Evolutionary conservation across 2,888 invertebrate genomes (phyloP), one percentile per base, ranked within the genome.

Genomic region (Trachelus troglodyta): DNA sequence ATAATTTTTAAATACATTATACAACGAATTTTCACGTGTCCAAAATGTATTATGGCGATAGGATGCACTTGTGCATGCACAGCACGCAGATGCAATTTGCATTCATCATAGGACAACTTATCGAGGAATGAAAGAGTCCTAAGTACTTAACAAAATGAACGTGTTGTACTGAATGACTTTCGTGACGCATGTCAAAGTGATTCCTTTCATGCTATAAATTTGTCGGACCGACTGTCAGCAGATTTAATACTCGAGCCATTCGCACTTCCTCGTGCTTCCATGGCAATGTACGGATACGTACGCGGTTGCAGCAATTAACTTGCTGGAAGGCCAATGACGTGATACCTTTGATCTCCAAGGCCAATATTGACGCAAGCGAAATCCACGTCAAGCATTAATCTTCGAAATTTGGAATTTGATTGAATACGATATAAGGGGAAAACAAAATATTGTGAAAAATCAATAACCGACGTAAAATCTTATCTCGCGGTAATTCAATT

Each of bases 361-460:
- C 15, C 71, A 33, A 71, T 71, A 33, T 71, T 71, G 71, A 71
- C 71, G 71, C 71, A 71, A 71, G 71, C 33, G 30, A 71, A 71
- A 33, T 33, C 31, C 23, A 71, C 33, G 71, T 33, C 33, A 6
- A 12, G 1, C 12, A 30, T 15, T 71, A 30, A 71, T 71, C 71
- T 71, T 71, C 1, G 30, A 31, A 71, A 71, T 71, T n/a, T 9
- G 6, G 71, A 71, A 71, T 71, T 71, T 71, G 12, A 71, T 71
- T 1, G 71, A 71, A 31, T 33, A 2, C 30, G 11, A 56, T 30
- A 3, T 0, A 33, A 30, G 12, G 33, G 31, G 23, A 3, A 30
- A 71, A 71, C 0, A 35, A 71, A 71, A 4, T 56, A 56, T 23
- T 23, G 23, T 23, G 9, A 56, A 56, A 56, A 56, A 56, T 56